phyloP scores from a whole-genome alignment of 2,113 vertebrate genomes.

The Halichoeres trimaculatus region DNA sequence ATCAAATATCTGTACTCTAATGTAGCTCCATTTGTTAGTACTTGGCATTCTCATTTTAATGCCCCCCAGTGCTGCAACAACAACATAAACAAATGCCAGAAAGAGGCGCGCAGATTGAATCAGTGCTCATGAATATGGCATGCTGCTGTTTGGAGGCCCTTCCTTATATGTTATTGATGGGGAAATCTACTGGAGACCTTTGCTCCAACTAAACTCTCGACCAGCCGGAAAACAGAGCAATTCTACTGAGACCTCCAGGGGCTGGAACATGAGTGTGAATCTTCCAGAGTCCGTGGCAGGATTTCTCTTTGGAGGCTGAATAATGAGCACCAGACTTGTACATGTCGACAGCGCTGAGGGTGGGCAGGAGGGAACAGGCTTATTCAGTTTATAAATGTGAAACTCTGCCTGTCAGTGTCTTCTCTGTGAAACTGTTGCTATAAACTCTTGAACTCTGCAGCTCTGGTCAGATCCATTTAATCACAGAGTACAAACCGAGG shows the following conservation, averaged over 20 bases:
- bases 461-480: not conserved
- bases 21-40: slow-evolving; percentile 11
- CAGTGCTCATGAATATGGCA: slow-evolving; percentile 17
- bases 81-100: slow-evolving; percentile 11
- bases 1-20: slow-evolving; percentile 1
- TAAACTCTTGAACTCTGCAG: slow-evolving; percentile 13
- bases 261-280: slow-evolving; percentile 39
- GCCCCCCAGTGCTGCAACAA: not conserved
- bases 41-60: slow-evolving; percentile 23
- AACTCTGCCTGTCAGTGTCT: slow-evolving; percentile 26
- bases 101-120: not conserved
- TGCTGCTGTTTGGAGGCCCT: slow-evolving; percentile 27
- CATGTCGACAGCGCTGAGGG: slow-evolving; percentile 24
- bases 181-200: slow-evolving; percentile 43
- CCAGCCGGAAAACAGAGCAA: slow-evolving; percentile 40
- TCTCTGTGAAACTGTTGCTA: slow-evolving; percentile 3
- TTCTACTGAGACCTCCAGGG: slow-evolving; percentile 35
- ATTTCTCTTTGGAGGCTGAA: slow-evolving; percentile 62
- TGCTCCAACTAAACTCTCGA: slow-evolving; percentile 45
- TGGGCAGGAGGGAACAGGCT: slow-evolving; percentile 24
- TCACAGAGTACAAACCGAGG: slow-evolving; percentile 8
- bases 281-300: slow-evolving; percentile 37
- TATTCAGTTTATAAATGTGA: slow-evolving; percentile 24
- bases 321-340: slow-evolving; percentile 55
- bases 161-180: slow-evolving; percentile 27